Conservation (phyloP, 2,888 invertebrate species). For the Diplolepis rosae region DNA sequence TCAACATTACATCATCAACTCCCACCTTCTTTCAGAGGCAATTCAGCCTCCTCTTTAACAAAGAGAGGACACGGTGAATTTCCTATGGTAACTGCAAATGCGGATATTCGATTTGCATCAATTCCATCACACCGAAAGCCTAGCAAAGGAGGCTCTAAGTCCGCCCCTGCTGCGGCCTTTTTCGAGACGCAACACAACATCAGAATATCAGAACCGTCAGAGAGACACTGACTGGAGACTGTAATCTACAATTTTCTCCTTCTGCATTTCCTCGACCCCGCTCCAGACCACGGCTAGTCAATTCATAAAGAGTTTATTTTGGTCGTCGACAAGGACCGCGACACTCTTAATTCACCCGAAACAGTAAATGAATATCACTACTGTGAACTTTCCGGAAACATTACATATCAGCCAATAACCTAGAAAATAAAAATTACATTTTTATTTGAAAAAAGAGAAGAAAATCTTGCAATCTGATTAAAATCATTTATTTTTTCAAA, state of each 20-base stretch:
- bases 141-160: constrained; percentile 41
- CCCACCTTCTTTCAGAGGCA: constrained; percentile 16
- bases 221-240: constrained; percentile 38
- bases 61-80: neutral
- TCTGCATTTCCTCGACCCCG: constrained; percentile 3
- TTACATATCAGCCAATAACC: no score
- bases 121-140: constrained; percentile 37
- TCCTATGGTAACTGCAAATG: neutral
- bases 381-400: constrained; percentile 12
- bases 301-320: constrained; percentile 55
- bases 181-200: constrained; percentile 69
- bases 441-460: neutral
- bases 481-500: no score
- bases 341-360: constrained; percentile 9
- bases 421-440: neutral
- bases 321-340: constrained; percentile 37
- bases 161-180: constrained; percentile 55
- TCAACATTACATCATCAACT: constrained; percentile 10
- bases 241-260: constrained; percentile 22
- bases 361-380: neutral
- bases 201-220: constrained; percentile 58
- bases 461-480: no score
- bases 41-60: constrained; percentile 9
- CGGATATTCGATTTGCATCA: constrained; percentile 4
- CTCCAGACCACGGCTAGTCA: constrained; percentile 33